Conservation (phyloP, 2,888 invertebrate species). For the Lasioglossum lativentre region DNA sequence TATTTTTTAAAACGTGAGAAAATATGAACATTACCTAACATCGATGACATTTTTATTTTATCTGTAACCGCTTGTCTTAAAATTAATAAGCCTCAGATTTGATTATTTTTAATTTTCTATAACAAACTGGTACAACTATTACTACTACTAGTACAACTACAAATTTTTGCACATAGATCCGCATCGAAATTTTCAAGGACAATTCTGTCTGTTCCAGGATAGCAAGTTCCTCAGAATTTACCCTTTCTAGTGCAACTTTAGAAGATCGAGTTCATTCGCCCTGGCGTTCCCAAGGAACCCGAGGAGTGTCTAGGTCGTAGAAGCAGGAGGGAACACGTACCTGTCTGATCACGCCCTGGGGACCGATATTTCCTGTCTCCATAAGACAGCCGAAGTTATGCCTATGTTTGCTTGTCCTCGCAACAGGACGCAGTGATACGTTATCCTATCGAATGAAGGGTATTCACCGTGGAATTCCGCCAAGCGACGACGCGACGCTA, state of each 20-base stretch:
- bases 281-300: not conserved
- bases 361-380: slow-evolving; percentile 40
- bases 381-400: slow-evolving; percentile 47
- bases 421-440: slow-evolving; percentile 36
- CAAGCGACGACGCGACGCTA: not conserved
- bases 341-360: slow-evolving; percentile 47
- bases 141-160: too few species aligned
- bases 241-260: slow-evolving; percentile 2
- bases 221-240: not conserved
- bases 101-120: too few species aligned
- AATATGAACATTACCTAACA: not conserved
- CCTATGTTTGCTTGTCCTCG: slow-evolving; percentile 25
- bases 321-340: slow-evolving; percentile 29
- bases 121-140: too few species aligned
- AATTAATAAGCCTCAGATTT: too few species aligned
- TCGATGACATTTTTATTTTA: too few species aligned
- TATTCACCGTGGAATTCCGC: slow-evolving; percentile 2
- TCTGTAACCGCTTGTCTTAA: too few species aligned
- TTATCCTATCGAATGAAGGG: slow-evolving; percentile 31
- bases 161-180: not conserved
- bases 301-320: slow-evolving; percentile 18
- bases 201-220: not conserved
- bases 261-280: slow-evolving; percentile 26
- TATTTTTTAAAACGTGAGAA: too few species aligned
- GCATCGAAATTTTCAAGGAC: not conserved